Base-by-base conservation (phyloP, 2,797 vertebrate species). In the Pitangus sulphuratus region DNA sequence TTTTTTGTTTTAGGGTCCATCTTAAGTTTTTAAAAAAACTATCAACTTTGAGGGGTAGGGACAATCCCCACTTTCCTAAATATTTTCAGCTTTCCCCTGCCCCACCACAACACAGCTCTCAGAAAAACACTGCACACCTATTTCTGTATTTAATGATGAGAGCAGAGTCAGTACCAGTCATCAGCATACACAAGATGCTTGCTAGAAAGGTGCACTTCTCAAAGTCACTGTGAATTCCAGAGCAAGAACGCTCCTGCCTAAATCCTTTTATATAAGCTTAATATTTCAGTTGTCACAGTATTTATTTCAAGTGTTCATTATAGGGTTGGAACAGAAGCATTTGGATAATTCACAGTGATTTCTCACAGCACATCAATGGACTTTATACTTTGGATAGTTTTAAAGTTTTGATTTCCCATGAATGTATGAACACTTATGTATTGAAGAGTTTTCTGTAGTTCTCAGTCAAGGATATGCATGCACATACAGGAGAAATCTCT, bases 41-140 rank as follows among this genome's bases (percentile, higher is more conserved):
- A 31, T 44, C 28, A 31, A 0, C 9, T 33, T 40, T 31, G 10
- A 24, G 24, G 14, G 4, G 2, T 8, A 44, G 9, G 5, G 24
- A 62, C 39, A 56, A 50, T 19, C 60, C 8, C 12, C 24, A 39
- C 20, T 69, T 72, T 14, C 45, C 22, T 60, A n/a, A 58, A 84
- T 78, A 20, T 75, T 90, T 94, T 90, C 74, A 87, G 35, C 75
- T 97, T 96, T 94, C 83, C 78, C 77, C 82, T 96, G 83, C 61
- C 86, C 80, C 90, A 87, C 70, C 61, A 87, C 66, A 93, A 53
- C 61, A 84, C 76, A 95, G 66, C 64, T 93, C 78, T 78, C 56
- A 14, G 15, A 60, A 88, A 84, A 95, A 90, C 48, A 66, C 87
- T 85, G 56, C 31, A 74, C 58, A 8, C 81, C 47, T 30, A 35